Base-by-base conservation (phyloP, 2,797 vertebrate species). In the Leontopithecus rosalia region DNA sequence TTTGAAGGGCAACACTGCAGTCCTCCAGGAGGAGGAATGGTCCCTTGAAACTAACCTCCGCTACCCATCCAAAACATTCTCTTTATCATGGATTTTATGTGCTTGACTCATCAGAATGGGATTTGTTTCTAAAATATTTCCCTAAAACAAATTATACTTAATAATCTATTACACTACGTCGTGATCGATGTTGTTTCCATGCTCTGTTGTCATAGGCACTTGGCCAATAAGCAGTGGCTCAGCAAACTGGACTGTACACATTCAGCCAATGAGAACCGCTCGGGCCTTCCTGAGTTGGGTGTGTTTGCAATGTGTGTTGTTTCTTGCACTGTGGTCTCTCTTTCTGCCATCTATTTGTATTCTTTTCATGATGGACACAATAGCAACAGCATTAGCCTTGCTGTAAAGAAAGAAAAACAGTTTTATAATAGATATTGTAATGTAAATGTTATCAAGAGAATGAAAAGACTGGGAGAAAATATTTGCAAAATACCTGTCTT, bases 101-200 rank as follows among this genome's bases (percentile, higher is more conserved):
- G 50, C 41, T 57, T 94, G 64, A 85, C 20, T 85, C 72, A 95
- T 50, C 57, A 85, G 58, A 73, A 41, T 94, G 61, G 57, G 30
- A 88, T 46, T 70, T 93, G n/a, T 87, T 19, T 73, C 39, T 91
- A 79, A 86, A 82, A 82, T 88, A 79, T 26, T 67, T 88, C 77
- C 86, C 67, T 86, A 82, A 88, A 88, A 58, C 58, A 77, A 96
- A 92, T 12, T 48, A 14, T 48, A 73, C 39, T 26, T 85, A 87
- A 58, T 67, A 15, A 90, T 73, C 36, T 75, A 57, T 82, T 95
- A 77, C 11, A 88, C 14, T 58, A 52, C 9, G 83, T 24, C 46
- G 10, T 86, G 75, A 79, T 88, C 41, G 85, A 22, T 73, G 88
- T 81, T 48, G 33, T 73, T 55, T 8, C 50, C 39, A 52, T 64